phyloP scores from a whole-genome alignment of 2,797 vertebrate species.

The Protonibea diacanthus region DNA sequence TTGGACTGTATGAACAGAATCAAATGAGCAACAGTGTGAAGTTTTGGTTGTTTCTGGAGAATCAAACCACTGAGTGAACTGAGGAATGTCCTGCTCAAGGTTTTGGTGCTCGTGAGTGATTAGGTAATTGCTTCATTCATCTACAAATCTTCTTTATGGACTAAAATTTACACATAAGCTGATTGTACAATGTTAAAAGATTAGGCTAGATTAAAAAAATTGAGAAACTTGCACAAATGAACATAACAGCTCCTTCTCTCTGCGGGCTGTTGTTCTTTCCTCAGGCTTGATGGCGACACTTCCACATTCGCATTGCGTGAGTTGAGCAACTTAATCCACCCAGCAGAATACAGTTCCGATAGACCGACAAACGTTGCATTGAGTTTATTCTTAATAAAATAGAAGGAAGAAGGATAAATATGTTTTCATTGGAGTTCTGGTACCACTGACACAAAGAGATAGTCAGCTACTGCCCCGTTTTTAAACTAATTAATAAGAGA shows the following conservation, averaged over 20 bases:
- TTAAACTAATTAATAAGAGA: background rate
- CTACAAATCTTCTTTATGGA: slow-evolving; percentile 56
- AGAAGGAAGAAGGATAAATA: slow-evolving; percentile 8
- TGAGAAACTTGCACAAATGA: slow-evolving; percentile 42
- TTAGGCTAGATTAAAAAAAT: slow-evolving; percentile 49
- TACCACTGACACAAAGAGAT: background rate
- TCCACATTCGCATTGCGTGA: slow-evolving; percentile 62
- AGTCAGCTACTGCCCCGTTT: background rate
- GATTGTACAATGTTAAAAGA: slow-evolving; percentile 48
- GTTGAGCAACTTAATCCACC: slow-evolving; percentile 72
- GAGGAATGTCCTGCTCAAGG: slow-evolving; percentile 9
- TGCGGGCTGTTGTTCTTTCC: slow-evolving; percentile 22
- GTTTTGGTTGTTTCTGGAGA: slow-evolving; percentile 17
- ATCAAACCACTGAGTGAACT: slow-evolving; percentile 35
- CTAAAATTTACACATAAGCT: slow-evolving; percentile 61
- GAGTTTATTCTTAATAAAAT: slow-evolving; percentile 1
- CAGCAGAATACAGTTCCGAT: slow-evolving; percentile 18
- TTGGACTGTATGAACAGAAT: background rate
- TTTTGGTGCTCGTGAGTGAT: slow-evolving; percentile 23
- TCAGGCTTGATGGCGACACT: slow-evolving; percentile 2
- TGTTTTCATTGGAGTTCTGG: background rate
- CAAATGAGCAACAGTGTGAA: background rate
- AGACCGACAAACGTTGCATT: slow-evolving; percentile 22
- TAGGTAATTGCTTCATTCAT: slow-evolving; percentile 41
- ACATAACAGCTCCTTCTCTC: slow-evolving; percentile 5